Percentiles rank a stretch among this genome's conserved stretches.
Conservation (phyloP, 2,113 vertebrate species). For the Alligator sinensis region DNA sequence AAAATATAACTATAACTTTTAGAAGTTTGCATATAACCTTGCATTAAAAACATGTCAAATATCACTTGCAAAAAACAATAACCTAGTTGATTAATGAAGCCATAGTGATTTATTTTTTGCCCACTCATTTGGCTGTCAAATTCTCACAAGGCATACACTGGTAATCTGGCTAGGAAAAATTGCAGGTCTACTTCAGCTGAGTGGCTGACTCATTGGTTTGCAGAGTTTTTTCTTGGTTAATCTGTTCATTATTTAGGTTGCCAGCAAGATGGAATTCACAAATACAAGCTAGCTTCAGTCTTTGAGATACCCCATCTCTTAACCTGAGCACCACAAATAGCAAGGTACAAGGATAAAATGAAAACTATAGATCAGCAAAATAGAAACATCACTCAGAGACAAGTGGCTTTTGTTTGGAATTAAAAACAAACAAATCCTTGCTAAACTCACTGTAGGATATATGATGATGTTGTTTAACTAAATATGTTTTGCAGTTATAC, state of each 20-base stretch:
- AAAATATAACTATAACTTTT: conserved; percentile 59
- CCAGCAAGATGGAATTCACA: neutral
- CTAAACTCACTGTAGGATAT: neutral
- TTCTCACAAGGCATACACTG: conserved; percentile 25
- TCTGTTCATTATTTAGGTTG: neutral
- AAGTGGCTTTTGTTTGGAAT: neutral
- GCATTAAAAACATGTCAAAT: conserved; percentile 34
- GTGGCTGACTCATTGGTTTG: neutral
- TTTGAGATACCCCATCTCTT: neutral
- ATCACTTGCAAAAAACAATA: conserved; percentile 53
- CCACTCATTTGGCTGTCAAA: conserved; percentile 58
- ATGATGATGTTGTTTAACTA: neutral
- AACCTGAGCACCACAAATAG: neutral
- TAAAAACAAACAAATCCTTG: neutral
- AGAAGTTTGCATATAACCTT: conserved; percentile 43
- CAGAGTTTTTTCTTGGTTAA: neutral
- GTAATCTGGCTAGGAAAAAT: conserved; percentile 48
- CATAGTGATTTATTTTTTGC: conserved; percentile 39
- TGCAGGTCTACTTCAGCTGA: neutral
- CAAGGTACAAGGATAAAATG: neutral
- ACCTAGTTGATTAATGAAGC: conserved; percentile 52
- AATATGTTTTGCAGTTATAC: neutral
- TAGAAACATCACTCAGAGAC: neutral
- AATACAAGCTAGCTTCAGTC: neutral
- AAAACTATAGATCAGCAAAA: neutral